Percentiles rank a stretch among this genome's conserved stretches.
phyloP scores from a whole-genome alignment of 1,140 invertebrate genomes.

The Zaprionus kolodkinae region DNA sequence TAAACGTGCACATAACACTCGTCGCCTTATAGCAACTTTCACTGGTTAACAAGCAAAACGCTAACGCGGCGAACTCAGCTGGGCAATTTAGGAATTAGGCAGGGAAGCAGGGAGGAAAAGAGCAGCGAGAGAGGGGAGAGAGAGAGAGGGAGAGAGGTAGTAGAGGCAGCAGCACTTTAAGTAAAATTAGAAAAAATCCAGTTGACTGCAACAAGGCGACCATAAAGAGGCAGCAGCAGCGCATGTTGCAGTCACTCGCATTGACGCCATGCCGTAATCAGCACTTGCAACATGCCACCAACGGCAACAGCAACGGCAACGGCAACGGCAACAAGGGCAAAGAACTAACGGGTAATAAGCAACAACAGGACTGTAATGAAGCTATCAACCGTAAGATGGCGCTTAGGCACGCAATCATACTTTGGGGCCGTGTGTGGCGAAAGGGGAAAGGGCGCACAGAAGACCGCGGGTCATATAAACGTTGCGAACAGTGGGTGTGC shows the following conservation, averaged over 20 bases:
- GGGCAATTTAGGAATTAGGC: slow-evolving; percentile 75
- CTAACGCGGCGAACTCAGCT: slow-evolving; percentile 20
- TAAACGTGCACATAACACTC: slow-evolving; percentile 57
- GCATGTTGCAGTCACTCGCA: slow-evolving; percentile 60
- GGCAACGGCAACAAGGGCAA: slow-evolving; percentile 39
- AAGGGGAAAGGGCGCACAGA: not conserved
- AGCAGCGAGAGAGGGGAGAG: not conserved
- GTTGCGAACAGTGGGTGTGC: slow-evolving; percentile 2
- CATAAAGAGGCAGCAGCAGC: slow-evolving; percentile 51
- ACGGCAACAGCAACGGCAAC: slow-evolving; percentile 30
- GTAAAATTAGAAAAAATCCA: slow-evolving; percentile 52
- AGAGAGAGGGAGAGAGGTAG: not conserved
- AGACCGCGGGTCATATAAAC: slow-evolving; percentile 11
- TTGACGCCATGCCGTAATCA: slow-evolving; percentile 58
- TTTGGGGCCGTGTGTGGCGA: slow-evolving; percentile 31
- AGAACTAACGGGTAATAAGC: slow-evolving; percentile 56
- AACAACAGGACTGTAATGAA: slow-evolving; percentile 75
- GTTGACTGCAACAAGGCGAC: slow-evolving; percentile 44
- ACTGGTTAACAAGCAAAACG: slow-evolving; percentile 48
- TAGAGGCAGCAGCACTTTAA: slow-evolving; percentile 28
- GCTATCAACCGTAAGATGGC: slow-evolving; percentile 80
- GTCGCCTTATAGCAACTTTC: slow-evolving; percentile 61
- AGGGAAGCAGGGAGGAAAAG: not conserved
- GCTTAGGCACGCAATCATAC: slow-evolving; percentile 80
- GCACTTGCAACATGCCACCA: slow-evolving; percentile 68